phyloP scores from a whole-genome alignment of 2,888 invertebrate genomes.

The Cosmorhoe ocellata region DNA sequence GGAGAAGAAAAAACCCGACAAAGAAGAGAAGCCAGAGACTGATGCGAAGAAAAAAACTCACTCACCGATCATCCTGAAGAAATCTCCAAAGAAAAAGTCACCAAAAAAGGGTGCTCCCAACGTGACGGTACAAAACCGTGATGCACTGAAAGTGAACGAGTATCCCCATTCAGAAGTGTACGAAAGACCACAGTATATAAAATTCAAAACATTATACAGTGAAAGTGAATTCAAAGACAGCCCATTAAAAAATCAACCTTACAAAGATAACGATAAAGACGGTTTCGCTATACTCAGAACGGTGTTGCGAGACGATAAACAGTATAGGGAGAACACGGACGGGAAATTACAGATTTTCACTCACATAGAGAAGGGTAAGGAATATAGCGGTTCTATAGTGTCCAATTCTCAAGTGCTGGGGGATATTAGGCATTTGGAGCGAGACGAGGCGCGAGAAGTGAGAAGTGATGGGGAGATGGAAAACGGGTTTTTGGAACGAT shows the following conservation, averaged over 20 bases:
- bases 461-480: slow-evolving; percentile 59
- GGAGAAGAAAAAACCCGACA: slow-evolving; percentile 32
- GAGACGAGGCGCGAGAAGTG: slow-evolving; percentile 47
- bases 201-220: slow-evolving; percentile 56
- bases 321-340: slow-evolving; percentile 48
- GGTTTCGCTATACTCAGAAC: slow-evolving; percentile 49
- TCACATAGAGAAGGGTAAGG: slow-evolving; percentile 58
- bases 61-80: slow-evolving; percentile 22
- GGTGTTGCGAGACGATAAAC: slow-evolving; percentile 37
- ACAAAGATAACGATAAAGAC: slow-evolving; percentile 13
- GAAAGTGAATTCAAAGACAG: slow-evolving; percentile 39
- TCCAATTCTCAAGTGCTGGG: slow-evolving; percentile 42
- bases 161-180: slow-evolving; percentile 50
- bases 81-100: slow-evolving; percentile 31
- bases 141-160: slow-evolving; percentile 46
- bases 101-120: slow-evolving; percentile 56
- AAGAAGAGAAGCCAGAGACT: slow-evolving; percentile 17
- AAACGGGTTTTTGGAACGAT: slow-evolving; percentile 60
- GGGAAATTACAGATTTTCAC: slow-evolving; percentile 68
- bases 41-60: slow-evolving; percentile 23
- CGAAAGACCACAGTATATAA: slow-evolving; percentile 36
- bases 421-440: slow-evolving; percentile 57
- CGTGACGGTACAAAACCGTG: slow-evolving; percentile 54
- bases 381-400: slow-evolving; percentile 43
- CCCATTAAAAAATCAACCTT: slow-evolving; percentile 40